These are phyloP conservation scores for Xyliphius kryptos DNA, from an alignment of 2,113 vertebrate genomes.

Conservation along the genomic window DNA sequence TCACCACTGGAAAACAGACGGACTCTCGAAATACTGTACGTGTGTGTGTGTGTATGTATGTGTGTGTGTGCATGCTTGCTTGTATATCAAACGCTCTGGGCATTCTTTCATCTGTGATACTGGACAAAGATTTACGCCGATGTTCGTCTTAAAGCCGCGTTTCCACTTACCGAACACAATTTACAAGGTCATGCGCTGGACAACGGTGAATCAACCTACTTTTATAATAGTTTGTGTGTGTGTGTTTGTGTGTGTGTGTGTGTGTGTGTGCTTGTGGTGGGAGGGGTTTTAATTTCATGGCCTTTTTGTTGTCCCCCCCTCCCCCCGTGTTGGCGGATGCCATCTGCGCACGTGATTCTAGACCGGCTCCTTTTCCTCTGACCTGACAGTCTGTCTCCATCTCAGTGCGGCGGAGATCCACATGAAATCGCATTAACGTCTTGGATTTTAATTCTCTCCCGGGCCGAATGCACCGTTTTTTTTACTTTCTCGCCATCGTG, in stretches of 20 bases:
- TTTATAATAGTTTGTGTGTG: slow-evolving; percentile 37
- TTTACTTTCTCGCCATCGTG: too few relatives aligned
- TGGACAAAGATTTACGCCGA: slow-evolving; percentile 63
- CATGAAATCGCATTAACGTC: too few relatives aligned
- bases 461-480: too few relatives aligned
- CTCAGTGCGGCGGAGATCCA: too few relatives aligned
- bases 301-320: too few relatives aligned
- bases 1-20: slow-evolving; percentile 68
- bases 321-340: too few relatives aligned
- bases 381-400: too few relatives aligned
- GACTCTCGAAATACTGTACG: slow-evolving; percentile 53
- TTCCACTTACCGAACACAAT: slow-evolving; percentile 45
- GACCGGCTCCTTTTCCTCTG: too few relatives aligned
- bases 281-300: neutral
- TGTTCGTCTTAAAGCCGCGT: slow-evolving; percentile 44
- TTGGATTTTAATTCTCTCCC: too few relatives aligned
- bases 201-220: slow-evolving; percentile 71
- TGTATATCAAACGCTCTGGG: slow-evolving; percentile 33
- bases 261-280: neutral
- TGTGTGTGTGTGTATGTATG: slow-evolving; percentile 21
- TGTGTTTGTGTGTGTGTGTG: slow-evolving; percentile 13
- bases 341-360: too few relatives aligned
- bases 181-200: slow-evolving; percentile 65
- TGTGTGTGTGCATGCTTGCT: slow-evolving; percentile 22
- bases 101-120: slow-evolving; percentile 61